Base-by-base conservation (phyloP, 2,888 invertebrate species). In the Peribatodes rhomboidaria region DNA sequence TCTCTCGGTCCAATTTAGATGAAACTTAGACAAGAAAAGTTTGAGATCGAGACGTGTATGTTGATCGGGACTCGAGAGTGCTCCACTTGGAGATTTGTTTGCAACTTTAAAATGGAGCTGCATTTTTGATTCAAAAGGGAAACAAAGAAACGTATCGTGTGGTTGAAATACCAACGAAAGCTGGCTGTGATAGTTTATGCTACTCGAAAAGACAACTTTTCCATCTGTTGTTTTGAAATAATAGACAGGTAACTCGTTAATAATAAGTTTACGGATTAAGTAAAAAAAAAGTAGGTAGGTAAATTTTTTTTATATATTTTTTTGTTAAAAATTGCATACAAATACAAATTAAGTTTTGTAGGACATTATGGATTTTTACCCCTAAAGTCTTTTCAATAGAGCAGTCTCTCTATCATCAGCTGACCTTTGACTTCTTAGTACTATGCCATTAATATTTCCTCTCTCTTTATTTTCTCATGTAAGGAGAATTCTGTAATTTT, bases 71-170 rank as follows among this genome's bases (percentile, higher is more conserved):
- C 62, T 66, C 39, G 55, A 52, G 41, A 61, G 64, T 60, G 64
- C 59, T 61, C 46, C 65, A 56, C 64, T 46, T 31, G 20, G 61
- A 61, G 64, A 67, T 69, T 62, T 65, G 62, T 57, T 56, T 49
- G 13, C 39, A 67, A 72, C 67, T 72, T 68, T 50, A 44, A 65
- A 61, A 72, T 64, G 50, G 6, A 68, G 67, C 63, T 65, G 68
- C 66, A 65, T 71, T 69, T 71, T 68, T 65, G 61, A 69, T 67
- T 47, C 42, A 39, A 49, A 61, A 61, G 35, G 47, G 57, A 57
- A 56, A 66, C 61, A 55, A 61, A 58, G 41, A 59, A 65, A 35
- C 39, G 27, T 41, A 16, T 35, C 11, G 31, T 3, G 9, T 42
- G 16, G 16, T 14, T 44, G 35, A 33, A 55, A n/a, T 20, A 4